Evolutionary conservation across 2,888 invertebrate genomes (phyloP).

Genomic region (Polylopha cassiicola): DNA sequence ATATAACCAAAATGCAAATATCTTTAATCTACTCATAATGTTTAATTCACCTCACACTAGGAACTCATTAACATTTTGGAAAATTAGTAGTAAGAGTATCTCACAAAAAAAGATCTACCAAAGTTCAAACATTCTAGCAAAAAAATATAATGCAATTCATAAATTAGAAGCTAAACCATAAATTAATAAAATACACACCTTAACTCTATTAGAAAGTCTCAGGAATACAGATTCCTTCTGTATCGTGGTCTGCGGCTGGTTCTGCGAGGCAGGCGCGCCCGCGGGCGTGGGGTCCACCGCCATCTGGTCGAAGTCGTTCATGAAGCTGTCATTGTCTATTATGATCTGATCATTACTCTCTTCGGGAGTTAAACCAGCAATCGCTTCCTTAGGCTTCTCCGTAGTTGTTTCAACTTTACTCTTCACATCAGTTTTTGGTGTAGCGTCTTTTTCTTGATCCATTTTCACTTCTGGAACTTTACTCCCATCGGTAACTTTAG

Average conservation of each 20-base stretch:
- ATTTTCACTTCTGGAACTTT: constrained; percentile 38
- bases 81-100: neutral
- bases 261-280: constrained; percentile 42
- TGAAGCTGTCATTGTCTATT: constrained; percentile 70
- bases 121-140: no score
- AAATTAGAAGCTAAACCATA: no score
- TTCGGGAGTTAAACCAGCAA: constrained; percentile 35
- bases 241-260: constrained; percentile 54
- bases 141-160: no score
- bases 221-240: constrained; percentile 98
- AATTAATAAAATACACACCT: constrained; percentile 79
- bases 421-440: constrained; percentile 43
- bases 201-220: constrained; percentile 95
- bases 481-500: constrained; percentile 34
- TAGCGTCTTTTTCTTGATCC: constrained; percentile 47
- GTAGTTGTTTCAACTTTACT: constrained; percentile 42
- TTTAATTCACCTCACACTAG: no score
- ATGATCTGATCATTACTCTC: constrained; percentile 54
- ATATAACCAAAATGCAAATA: no score
- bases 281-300: constrained; percentile 64
- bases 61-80: constrained; percentile 12
- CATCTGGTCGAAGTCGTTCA: constrained; percentile 75
- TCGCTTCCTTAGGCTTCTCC: constrained; percentile 54
- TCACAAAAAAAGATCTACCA: neutral
- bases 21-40: no score